Conservation (phyloP, 2,113 vertebrate species). For the Callionymus lyra region DNA sequence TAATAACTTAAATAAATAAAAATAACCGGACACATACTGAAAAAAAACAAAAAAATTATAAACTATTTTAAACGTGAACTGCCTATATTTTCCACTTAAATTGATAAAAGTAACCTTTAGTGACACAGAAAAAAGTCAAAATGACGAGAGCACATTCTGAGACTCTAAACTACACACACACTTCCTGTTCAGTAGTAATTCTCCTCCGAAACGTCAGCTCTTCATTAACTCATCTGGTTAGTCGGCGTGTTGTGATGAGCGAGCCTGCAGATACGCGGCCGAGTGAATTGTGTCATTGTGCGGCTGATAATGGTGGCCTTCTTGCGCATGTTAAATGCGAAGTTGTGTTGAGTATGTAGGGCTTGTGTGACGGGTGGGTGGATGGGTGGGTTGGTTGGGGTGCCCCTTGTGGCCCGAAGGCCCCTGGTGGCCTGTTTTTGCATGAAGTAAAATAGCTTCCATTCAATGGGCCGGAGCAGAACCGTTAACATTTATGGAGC, state of each 20-base stretch:
- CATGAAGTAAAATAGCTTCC: slow-evolving; percentile 56
- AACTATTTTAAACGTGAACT: no score
- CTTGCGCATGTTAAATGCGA: slow-evolving; percentile 48
- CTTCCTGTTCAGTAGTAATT: no score
- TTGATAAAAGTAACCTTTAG: no score
- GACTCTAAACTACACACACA: no score
- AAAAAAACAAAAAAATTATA: no score
- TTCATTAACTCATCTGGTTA: slow-evolving; percentile 42
- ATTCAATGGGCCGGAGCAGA: slow-evolving; percentile 50
- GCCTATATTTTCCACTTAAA: no score
- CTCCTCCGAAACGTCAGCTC: slow-evolving; percentile 30
- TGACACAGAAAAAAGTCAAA: no score
- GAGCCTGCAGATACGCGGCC: slow-evolving; percentile 37
- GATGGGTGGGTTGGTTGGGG: slow-evolving; percentile 21
- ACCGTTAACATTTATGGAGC: slow-evolving; percentile 51
- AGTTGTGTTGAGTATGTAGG: slow-evolving; percentile 8
- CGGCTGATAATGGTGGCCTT: slow-evolving; percentile 53
- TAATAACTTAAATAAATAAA: no score
- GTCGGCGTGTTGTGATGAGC: slow-evolving; percentile 36
- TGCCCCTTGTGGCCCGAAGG: slow-evolving; percentile 17
- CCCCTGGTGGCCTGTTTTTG: slow-evolving; percentile 49
- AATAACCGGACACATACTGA: no score
- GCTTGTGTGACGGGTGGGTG: no score
- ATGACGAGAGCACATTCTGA: no score
- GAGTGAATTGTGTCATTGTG: slow-evolving; percentile 59